These are phyloP conservation scores for Phyllotis vaccarum DNA, from an alignment of 2,797 vertebrate genomes.

Conservation along the genomic window DNA sequence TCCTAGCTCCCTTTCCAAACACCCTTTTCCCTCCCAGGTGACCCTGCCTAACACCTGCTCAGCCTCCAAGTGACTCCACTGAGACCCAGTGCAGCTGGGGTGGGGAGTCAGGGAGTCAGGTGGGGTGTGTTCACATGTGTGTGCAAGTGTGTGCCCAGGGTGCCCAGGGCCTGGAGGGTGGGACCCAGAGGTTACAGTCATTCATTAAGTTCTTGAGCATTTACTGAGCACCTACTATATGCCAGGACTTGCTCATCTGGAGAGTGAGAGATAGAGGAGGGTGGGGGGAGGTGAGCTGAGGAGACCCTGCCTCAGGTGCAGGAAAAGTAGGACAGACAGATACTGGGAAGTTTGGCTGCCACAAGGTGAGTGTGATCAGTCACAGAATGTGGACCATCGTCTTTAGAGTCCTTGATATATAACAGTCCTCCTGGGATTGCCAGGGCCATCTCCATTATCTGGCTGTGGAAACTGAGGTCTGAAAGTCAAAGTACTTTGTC, in stretches of 20 bases:
- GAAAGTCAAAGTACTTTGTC: neutral
- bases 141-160: neutral
- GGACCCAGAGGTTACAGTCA: neutral
- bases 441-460: neutral
- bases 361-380: neutral
- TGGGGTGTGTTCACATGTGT: neutral
- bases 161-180: neutral
- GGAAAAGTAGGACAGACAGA: neutral
- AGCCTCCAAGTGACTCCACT: neutral
- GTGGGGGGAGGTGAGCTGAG: too few species aligned
- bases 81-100: conserved; percentile 18
- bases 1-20: neutral
- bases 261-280: neutral
- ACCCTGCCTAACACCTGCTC: conserved; percentile 5
- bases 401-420: neutral
- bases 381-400: neutral
- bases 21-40: neutral
- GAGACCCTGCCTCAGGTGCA: neutral
- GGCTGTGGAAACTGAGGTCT: neutral
- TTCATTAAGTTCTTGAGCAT: neutral
- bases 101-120: neutral
- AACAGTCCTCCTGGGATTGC: neutral
- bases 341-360: neutral
- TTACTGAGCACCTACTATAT: neutral
- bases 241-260: neutral